These are phyloP conservation scores for Hirtodrosophila alboralis DNA, from an alignment of 2,888 invertebrate species.

Conservation along the genomic window DNA sequence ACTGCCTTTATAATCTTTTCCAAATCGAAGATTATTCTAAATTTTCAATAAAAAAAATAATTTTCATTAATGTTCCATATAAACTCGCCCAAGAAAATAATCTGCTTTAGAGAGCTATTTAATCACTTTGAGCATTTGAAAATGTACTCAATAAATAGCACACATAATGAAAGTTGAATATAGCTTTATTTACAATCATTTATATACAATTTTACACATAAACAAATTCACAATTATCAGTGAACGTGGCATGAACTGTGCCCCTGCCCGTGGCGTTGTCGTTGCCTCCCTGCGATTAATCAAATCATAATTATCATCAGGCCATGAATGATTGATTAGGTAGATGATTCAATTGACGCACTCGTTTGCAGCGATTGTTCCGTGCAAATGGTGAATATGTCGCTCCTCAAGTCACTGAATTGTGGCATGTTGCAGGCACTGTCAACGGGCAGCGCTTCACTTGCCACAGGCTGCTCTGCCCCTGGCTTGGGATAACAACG, in stretches of 20 bases:
- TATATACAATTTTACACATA: background rate
- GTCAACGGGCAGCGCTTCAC: too few species aligned
- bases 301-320: constrained; percentile 39
- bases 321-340: constrained; percentile 44
- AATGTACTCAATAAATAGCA: too few species aligned
- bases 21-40: too few species aligned
- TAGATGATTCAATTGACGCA: constrained; percentile 48
- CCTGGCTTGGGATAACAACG: constrained; percentile 28
- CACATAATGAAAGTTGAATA: background rate
- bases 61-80: too few species aligned
- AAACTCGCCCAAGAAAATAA: too few species aligned
- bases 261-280: too few species aligned
- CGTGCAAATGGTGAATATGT: constrained; percentile 35
- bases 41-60: too few species aligned
- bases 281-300: too few species aligned
- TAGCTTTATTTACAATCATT: constrained; percentile 18
- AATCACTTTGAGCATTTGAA: too few species aligned
- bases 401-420: constrained; percentile 20
- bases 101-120: too few species aligned
- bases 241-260: constrained; percentile 24
- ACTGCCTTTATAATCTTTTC: too few species aligned
- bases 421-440: constrained; percentile 30
- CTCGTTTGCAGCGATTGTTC: constrained; percentile 27
- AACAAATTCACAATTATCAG: constrained; percentile 29
- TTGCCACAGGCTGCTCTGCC: too few species aligned